Base-by-base conservation (phyloP, 2,113 vertebrate species). In the Gambusia holbrooki region DNA sequence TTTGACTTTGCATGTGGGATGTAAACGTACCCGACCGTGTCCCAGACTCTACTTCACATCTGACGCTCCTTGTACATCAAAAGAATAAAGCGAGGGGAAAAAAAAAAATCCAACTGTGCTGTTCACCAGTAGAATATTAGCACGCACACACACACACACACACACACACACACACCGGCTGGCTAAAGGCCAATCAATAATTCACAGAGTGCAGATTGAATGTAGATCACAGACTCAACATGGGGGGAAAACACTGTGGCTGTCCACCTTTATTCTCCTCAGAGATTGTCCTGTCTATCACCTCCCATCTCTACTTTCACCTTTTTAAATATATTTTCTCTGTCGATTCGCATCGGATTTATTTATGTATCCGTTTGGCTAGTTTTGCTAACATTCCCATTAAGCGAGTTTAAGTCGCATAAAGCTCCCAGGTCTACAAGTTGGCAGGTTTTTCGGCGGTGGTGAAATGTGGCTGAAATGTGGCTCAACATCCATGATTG, bases 151-250 rank as follows among this genome's bases (percentile, higher is more conserved):
- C 69, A 73, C 60, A 67, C 66, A 69, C 69, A 69, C 45, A 61
- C 73, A 70, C 77, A 76, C 45, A 68, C 29, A 62, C 35, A 12
- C 71, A 74, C 60, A 65, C 25, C 27, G 40, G 48, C 80, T 82
- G 88, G 88, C 88, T 79, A 88, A 90, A 90, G 88, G 84, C 88
- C 89, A 91, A 89, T 92, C 88, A 89, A 92, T 93, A 89, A 88
- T 88, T 90, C 84, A 88, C 82, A 89, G 81, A 84, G 84, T 82
- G 86, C 88, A 90, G 88, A 91, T 83, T 90, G 88, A 90, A 90
- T 90, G 77, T 84, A 90, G 82, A 90, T 92, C 90, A 90, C 83
- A 87, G 89, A 88, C 90, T 91, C 88, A 88, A 91, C 88, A 88
- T 77, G 78, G 82, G 77, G 77, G 71, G 19, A 42, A 69, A 82